Evolutionary conservation across 2,888 invertebrate species (phyloP), one percentile per base, ranked within the genome.

Genomic region (Dascillus cervinus): DNA sequence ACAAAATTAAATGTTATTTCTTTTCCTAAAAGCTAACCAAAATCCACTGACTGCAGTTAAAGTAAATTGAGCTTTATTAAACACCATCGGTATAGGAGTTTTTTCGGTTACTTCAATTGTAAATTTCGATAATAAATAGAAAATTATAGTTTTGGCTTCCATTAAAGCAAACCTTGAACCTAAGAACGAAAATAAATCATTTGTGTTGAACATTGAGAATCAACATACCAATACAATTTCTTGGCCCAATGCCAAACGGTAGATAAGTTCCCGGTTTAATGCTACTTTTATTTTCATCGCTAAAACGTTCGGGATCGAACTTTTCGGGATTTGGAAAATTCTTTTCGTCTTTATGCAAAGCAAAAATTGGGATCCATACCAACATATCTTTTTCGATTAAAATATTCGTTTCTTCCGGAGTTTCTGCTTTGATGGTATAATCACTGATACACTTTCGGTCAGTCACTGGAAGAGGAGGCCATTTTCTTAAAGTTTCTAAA

Each of bases 281-380:
- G 4, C 66, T 59, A 11, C 61, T 59, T 47, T 67, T 72, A 39
- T 69, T 70, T 10, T 71, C 71, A 1, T 64, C 63, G 43, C 66
- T 63, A 46, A 75, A 75, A 31, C 75, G 58, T 39, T 72, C 72
- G 1, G 71, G 71, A 23, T 60, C 61, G 43, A 72, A 72, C 24
- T 61, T 57, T 1, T 67, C 50, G 1, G 76, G 75, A 13, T 75
- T 64, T 0, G 71, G 70, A 44, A 70, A 76, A 41, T 66, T 61
- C n/a, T 71, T 58, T 0, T 70, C 65, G 47, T 76, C 73, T 56
- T 66, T 68, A 31, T 75, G 73, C 3, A 75, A 49, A 1, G 66
- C 71, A 29, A 63, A 65, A 3, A 69, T 48, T 0, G 72, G 67
- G 32, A 73, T 60, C 6, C 60, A 62, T 2, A 77, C 45, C 0